Evolutionary conservation across 2,888 invertebrate species (phyloP).

Genomic region (Drosophila buzzatii): DNA sequence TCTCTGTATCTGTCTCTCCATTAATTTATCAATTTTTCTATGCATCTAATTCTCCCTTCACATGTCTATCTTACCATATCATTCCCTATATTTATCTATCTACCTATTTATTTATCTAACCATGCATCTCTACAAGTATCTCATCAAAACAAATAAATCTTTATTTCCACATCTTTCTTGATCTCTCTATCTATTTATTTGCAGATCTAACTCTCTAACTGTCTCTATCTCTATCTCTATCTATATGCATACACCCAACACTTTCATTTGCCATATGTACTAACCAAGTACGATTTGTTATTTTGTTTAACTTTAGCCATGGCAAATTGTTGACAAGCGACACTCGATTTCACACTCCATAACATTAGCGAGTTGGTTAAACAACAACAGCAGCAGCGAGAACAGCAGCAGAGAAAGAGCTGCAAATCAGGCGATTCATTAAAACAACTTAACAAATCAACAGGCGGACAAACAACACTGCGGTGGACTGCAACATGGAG

Average conservation of each 20-base stretch:
- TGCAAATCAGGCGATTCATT: constrained; percentile 57
- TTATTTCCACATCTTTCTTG: no score
- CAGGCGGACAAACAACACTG: constrained; percentile 50
- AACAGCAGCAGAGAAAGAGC: constrained; percentile 42
- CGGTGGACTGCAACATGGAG: constrained; percentile 88
- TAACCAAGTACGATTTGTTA: constrained; percentile 22
- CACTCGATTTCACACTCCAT: constrained; percentile 9
- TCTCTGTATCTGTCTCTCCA: background rate
- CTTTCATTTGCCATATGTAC: constrained; percentile 3
- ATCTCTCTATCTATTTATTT: background rate
- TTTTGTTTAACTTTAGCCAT: constrained; percentile 5
- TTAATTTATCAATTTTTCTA: no score
- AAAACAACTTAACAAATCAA: constrained; percentile 64
- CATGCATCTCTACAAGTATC: no score
- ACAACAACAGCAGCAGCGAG: constrained; percentile 58
- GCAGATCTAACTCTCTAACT: background rate
- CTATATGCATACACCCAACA: background rate
- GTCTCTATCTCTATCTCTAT: background rate
- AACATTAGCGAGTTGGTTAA: constrained; percentile 56
- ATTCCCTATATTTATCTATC: background rate
- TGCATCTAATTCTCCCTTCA: no score
- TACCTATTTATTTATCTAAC: no score
- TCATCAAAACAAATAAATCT: no score
- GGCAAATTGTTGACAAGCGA: constrained; percentile 8
- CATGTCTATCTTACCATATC: no score